These are phyloP conservation scores for Erebia epiphron DNA, from an alignment of 2,888 invertebrate genomes.

Conservation along the genomic window DNA sequence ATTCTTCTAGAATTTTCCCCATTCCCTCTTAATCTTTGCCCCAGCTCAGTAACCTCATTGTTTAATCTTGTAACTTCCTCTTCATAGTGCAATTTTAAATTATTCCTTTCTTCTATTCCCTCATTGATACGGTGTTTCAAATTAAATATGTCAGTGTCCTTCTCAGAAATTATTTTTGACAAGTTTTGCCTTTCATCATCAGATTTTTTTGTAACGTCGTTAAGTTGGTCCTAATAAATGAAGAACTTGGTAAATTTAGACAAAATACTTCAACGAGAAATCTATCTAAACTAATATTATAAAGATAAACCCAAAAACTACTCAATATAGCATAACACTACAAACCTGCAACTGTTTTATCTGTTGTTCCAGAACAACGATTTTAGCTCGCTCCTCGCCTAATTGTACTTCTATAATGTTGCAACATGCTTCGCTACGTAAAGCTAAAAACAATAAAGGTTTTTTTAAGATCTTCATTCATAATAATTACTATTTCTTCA, in stretches of 20 bases:
- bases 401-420: slow-evolving; percentile 76
- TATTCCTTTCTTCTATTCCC: slow-evolving; percentile 64
- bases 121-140: slow-evolving; percentile 68
- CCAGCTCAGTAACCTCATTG: slow-evolving; percentile 66
- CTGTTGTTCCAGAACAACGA: slow-evolving; percentile 61
- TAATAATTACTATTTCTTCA: no score
- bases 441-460: slow-evolving; percentile 49
- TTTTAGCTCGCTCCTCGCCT: slow-evolving; percentile 69
- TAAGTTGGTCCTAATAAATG: slow-evolving; percentile 51
- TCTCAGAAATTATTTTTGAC: slow-evolving; percentile 54
- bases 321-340: background rate
- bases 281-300: background rate
- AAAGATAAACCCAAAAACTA: background rate
- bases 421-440: slow-evolving; percentile 70
- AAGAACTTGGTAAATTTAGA: background rate
- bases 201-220: slow-evolving; percentile 51
- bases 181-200: slow-evolving; percentile 54
- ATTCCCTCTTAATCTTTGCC: slow-evolving; percentile 61
- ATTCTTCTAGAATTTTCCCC: slow-evolving; percentile 53
- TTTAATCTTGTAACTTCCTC: slow-evolving; percentile 63
- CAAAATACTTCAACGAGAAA: background rate
- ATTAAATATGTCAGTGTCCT: slow-evolving; percentile 59
- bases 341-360: slow-evolving; percentile 64
- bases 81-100: slow-evolving; percentile 54
- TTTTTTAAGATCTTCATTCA: background rate